Conservation (phyloP, 2,888 invertebrate species). For the Parapristionchus giblindavisi region DNA sequence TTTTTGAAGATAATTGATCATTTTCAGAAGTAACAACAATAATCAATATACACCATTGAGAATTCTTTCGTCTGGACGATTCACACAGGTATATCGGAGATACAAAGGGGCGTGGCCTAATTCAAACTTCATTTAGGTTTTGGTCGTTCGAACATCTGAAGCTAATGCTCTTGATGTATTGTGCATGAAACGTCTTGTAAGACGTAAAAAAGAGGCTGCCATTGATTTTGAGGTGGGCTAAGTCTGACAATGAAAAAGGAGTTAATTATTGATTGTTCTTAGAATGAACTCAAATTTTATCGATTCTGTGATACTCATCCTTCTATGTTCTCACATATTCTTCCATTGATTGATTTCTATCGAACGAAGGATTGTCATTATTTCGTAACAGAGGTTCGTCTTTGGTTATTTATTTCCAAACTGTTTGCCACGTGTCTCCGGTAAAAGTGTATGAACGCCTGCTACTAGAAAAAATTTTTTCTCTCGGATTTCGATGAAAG, state of each 20-base stretch:
- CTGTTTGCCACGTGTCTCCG: too few relatives aligned
- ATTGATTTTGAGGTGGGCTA: constrained; percentile 15
- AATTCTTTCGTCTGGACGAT: too few relatives aligned
- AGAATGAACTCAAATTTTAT: constrained; percentile 16
- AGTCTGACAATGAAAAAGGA: neutral
- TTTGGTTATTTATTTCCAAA: too few relatives aligned
- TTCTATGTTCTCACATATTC: constrained; percentile 17
- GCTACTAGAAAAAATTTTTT: too few relatives aligned
- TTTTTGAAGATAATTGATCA: too few relatives aligned
- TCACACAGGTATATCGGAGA: too few relatives aligned
- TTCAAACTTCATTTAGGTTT: too few relatives aligned
- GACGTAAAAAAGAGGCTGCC: constrained; percentile 9
- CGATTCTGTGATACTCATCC: constrained; percentile 3
- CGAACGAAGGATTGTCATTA: neutral
- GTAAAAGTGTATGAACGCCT: too few relatives aligned
- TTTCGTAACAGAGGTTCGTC: constrained; percentile 28
- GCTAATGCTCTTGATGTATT: neutral
- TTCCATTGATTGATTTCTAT: constrained; percentile 24
- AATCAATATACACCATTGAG: too few relatives aligned
- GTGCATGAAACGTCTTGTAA: constrained; percentile 9
- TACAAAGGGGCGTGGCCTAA: too few relatives aligned
- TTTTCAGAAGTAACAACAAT: too few relatives aligned
- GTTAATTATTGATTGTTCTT: neutral
- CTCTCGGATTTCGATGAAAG: too few relatives aligned
- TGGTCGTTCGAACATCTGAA: constrained; percentile 12